Percentiles rank a stretch among this genome's conserved stretches.
These are phyloP conservation scores for Xyrauchen texanus DNA, from an alignment of 2,113 vertebrate species.

Conservation along the genomic window DNA sequence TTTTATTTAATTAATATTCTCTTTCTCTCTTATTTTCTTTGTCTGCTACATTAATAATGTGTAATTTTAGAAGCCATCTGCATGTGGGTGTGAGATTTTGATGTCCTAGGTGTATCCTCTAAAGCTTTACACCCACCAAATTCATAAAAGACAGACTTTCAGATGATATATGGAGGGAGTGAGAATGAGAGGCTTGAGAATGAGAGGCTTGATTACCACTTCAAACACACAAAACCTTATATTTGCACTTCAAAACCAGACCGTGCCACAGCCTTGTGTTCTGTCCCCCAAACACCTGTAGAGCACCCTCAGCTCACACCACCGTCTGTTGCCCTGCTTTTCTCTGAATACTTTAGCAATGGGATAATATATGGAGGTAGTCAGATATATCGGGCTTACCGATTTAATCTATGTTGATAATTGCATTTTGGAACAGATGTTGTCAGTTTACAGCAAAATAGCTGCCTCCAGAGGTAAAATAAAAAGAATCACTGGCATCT, in stretches of 20 bases:
- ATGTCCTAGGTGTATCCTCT: neutral
- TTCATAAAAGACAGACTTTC: neutral
- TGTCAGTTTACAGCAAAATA: too few relatives aligned
- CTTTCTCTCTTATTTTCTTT: neutral
- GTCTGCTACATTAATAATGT: neutral
- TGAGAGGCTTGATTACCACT: constrained; percentile 26
- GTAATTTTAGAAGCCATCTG: neutral
- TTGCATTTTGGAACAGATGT: too few relatives aligned
- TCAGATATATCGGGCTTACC: too few relatives aligned
- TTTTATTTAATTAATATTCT: too few relatives aligned
- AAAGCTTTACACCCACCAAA: constrained; percentile 19
- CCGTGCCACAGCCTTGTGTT: neutral
- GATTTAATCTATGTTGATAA: too few relatives aligned
- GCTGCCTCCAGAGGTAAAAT: too few relatives aligned
- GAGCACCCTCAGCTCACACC: neutral
- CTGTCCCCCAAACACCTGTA: neutral
- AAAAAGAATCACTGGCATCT: too few relatives aligned
- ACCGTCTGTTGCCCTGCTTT: neutral
- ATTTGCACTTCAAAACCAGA: constrained; percentile 41
- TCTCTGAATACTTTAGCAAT: neutral
- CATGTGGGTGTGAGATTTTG: constrained; percentile 9
- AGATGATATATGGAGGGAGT: constrained; percentile 3
- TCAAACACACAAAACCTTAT: constrained; percentile 13
- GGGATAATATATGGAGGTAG: too few relatives aligned
- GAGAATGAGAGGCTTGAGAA: constrained; percentile 19